Evolutionary conservation across 2,797 vertebrate species (phyloP).

Genomic region (Crenuchus spilurus): DNA sequence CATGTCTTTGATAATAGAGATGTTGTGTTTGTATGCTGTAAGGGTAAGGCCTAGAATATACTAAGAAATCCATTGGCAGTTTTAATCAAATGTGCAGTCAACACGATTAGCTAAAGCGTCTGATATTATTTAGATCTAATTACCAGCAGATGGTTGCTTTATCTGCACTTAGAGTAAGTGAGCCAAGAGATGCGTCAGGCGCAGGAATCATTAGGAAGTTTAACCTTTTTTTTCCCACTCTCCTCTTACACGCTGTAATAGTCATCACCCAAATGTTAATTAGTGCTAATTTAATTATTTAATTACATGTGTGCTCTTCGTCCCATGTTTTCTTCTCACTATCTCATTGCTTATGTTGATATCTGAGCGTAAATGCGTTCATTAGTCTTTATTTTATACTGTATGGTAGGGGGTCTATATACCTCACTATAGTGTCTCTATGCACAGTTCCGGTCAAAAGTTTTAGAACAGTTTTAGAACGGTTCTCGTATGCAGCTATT

Average conservation of each 20-base stretch:
- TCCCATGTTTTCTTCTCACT: conserved; percentile 11
- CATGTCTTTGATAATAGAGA: conserved; percentile 2
- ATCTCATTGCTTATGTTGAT: conserved; percentile 18
- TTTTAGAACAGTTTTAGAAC: too few relatives aligned
- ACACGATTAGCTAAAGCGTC: conserved; percentile 97
- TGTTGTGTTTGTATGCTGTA: background rate
- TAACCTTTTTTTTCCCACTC: conserved; percentile 78
- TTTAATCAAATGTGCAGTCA: conserved; percentile 99
- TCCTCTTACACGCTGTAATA: conserved; percentile 88
- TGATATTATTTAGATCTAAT: conserved; percentile 99
- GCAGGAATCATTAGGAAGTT: conserved; percentile 99
- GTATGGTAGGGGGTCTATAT: background rate
- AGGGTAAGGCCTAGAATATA: background rate
- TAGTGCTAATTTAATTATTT: conserved; percentile 97
- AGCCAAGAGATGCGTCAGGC: conserved; percentile 98
- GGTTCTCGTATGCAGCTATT: too few relatives aligned
- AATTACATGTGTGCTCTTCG: conserved; percentile 89
- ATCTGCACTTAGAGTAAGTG: conserved; percentile 99
- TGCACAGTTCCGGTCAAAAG: too few relatives aligned
- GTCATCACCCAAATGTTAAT: conserved; percentile 95
- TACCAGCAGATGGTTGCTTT: conserved; percentile 99
- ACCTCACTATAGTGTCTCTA: too few relatives aligned
- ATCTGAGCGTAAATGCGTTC: conserved; percentile 25
- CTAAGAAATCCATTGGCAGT: conserved; percentile 78
- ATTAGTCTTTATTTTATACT: conserved; percentile 42